Conservation (phyloP, 2,113 vertebrate species). For the Gymnarchus niloticus region DNA sequence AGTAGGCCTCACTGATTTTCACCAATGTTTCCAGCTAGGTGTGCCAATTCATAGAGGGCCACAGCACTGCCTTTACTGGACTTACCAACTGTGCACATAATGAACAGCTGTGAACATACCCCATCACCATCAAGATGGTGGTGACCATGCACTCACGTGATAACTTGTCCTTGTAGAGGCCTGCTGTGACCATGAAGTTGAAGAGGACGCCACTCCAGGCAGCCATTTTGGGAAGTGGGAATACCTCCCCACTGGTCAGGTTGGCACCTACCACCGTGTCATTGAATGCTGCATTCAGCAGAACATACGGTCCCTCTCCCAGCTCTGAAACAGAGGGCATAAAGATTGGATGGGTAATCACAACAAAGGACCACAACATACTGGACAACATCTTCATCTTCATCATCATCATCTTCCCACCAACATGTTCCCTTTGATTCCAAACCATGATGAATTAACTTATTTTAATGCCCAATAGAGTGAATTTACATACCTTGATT, state of each 20-base stretch:
- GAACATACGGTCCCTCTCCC: conserved; percentile 85
- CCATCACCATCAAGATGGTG: not conserved
- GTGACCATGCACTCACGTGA: conserved; percentile 68
- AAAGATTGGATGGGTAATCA: not conserved
- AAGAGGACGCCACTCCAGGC: conserved; percentile 67
- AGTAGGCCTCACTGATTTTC: not conserved
- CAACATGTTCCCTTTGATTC: not conserved
- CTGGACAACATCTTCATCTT: too few species aligned
- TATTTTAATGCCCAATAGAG: not conserved
- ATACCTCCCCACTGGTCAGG: conserved; percentile 74
- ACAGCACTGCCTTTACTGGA: not conserved
- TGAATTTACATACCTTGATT: conserved; percentile 78
- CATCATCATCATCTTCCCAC: too few species aligned
- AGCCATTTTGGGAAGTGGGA: conserved; percentile 71
- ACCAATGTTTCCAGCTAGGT: not conserved
- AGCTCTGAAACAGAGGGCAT: conserved; percentile 61
- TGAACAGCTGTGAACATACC: not conserved
- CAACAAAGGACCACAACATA: not conserved
- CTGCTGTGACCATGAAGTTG: conserved; percentile 91
- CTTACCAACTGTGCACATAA: too few species aligned
- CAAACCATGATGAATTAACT: too few species aligned
- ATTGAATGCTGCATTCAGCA: conserved; percentile 74
- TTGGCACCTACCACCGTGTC: conserved; percentile 83
- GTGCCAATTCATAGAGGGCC: not conserved
- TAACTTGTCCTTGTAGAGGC: conserved; percentile 80